Conservation (phyloP, 2,888 invertebrate genomes). For the Notodonta dromedarius region DNA sequence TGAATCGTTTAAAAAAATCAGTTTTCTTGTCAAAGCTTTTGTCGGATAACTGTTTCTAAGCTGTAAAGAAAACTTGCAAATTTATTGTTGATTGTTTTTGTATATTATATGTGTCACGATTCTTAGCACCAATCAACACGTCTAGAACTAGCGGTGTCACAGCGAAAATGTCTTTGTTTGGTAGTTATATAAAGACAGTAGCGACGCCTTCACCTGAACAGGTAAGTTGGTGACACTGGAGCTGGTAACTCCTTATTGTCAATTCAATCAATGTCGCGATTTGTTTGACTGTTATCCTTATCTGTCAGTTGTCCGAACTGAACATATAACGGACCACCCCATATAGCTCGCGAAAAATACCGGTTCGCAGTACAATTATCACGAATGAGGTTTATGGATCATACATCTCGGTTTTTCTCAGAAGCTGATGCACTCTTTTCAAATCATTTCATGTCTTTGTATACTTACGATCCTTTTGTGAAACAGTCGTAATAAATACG, state of each 20-base stretch:
- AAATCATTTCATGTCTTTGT: not conserved
- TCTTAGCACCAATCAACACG: slow-evolving; percentile 23
- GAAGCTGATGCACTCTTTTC: slow-evolving; percentile 7
- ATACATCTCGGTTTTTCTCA: slow-evolving; percentile 19
- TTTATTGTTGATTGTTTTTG: slow-evolving; percentile 17
- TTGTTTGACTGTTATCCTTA: slow-evolving; percentile 71
- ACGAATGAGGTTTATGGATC: slow-evolving; percentile 70
- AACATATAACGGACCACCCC: slow-evolving; percentile 70
- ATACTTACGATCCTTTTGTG: not conserved
- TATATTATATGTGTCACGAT: slow-evolving; percentile 29
- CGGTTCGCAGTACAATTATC: slow-evolving; percentile 67
- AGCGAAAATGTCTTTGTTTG: slow-evolving; percentile 4
- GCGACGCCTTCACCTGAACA: not conserved
- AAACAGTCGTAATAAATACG: not conserved
- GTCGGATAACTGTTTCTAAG: slow-evolving; percentile 10
- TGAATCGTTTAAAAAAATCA: not conserved
- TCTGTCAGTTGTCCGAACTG: slow-evolving; percentile 66
- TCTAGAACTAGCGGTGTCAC: not conserved
- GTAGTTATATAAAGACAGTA: slow-evolving; percentile 7
- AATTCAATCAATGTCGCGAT: slow-evolving; percentile 66
- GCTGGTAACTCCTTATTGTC: slow-evolving; percentile 54
- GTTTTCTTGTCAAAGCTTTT: not conserved
- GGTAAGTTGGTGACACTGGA: not conserved
- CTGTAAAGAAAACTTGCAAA: slow-evolving; percentile 13
- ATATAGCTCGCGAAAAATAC: slow-evolving; percentile 68